Conservation (phyloP, 2,797 vertebrate species). For the Picus viridis region DNA sequence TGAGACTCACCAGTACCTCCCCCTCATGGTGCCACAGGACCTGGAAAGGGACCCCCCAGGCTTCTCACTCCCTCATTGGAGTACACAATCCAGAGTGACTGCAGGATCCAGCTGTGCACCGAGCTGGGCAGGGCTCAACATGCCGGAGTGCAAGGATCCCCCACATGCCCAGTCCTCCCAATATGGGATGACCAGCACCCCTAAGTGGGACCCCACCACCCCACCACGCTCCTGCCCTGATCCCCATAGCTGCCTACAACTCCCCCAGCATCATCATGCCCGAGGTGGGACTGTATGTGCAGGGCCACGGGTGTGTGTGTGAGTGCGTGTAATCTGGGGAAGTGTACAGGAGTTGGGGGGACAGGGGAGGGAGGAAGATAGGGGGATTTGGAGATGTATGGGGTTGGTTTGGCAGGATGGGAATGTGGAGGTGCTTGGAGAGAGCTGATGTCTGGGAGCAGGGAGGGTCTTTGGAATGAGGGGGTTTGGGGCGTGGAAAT, state of each 20-base stretch:
- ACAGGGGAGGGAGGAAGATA: fast-evolving
- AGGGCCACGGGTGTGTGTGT: not conserved
- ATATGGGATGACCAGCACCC: not conserved
- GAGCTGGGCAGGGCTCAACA: not conserved
- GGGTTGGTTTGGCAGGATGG: too few relatives aligned
- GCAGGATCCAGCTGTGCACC: not conserved
- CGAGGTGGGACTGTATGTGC: not conserved
- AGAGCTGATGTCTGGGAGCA: not conserved
- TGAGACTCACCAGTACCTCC: fast-evolving
- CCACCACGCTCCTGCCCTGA: not conserved
- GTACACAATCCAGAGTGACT: not conserved
- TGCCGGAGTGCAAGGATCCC: not conserved
- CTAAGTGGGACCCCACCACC: not conserved
- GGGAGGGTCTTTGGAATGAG: not conserved
- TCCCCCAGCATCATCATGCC: not conserved
- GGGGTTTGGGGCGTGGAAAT: not conserved
- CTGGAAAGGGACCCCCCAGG: not conserved
- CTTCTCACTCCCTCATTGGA: not conserved
- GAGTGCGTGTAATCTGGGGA: not conserved
- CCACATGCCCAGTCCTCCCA: not conserved
- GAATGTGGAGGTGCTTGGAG: not conserved
- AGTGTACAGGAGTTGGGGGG: not conserved
- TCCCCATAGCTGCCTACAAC: not conserved
- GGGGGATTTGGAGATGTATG: not conserved
- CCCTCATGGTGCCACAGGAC: not conserved